phyloP scores from a whole-genome alignment of 2,888 invertebrate genomes.

The Scaptomyza polygonia region DNA sequence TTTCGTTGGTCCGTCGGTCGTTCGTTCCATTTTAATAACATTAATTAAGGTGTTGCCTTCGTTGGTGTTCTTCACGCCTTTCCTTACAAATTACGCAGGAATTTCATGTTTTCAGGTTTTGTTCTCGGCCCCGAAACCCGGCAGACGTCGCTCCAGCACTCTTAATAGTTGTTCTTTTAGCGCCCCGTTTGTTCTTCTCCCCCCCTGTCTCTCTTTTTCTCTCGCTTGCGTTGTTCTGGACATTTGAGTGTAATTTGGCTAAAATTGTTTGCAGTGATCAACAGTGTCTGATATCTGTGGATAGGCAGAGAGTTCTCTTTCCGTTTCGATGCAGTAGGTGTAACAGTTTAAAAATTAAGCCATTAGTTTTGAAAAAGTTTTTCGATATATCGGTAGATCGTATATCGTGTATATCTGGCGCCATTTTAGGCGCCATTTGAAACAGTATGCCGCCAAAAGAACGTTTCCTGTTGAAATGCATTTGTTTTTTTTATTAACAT shows the following conservation, averaged over 20 bases:
- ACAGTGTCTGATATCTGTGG: slow-evolving; percentile 44
- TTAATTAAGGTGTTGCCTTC: slow-evolving; percentile 85
- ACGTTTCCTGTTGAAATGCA: slow-evolving; percentile 56
- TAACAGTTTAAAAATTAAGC: slow-evolving; percentile 76
- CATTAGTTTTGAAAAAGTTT: slow-evolving; percentile 63
- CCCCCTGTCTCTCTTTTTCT: slow-evolving; percentile 8
- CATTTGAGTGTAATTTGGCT: slow-evolving; percentile 80
- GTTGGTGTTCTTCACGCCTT: slow-evolving; percentile 85
- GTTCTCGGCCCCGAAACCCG: slow-evolving; percentile 52
- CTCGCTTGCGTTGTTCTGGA: slow-evolving; percentile 10
- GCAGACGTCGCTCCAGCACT: slow-evolving; percentile 53
- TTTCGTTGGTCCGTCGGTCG: slow-evolving; percentile 60
- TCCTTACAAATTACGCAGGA: slow-evolving; percentile 84
- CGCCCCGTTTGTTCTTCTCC: slow-evolving; percentile 54
- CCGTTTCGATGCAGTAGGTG: slow-evolving; percentile 49
- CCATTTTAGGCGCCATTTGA: slow-evolving; percentile 78
- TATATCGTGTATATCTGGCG: slow-evolving; percentile 54
- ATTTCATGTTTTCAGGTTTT: slow-evolving; percentile 83
- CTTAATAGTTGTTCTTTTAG: slow-evolving; percentile 78
- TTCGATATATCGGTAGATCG: not conserved
- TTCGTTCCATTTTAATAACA: slow-evolving; percentile 84
- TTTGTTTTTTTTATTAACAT: slow-evolving; percentile 57
- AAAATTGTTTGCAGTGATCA: slow-evolving; percentile 77
- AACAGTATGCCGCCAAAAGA: slow-evolving; percentile 49
- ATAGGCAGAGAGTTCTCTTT: slow-evolving; percentile 44